Percentiles rank a stretch among this genome's conserved stretches.
phyloP scores from a whole-genome alignment of 2,113 vertebrate genomes.

The Neolamprologus fasciatus region DNA sequence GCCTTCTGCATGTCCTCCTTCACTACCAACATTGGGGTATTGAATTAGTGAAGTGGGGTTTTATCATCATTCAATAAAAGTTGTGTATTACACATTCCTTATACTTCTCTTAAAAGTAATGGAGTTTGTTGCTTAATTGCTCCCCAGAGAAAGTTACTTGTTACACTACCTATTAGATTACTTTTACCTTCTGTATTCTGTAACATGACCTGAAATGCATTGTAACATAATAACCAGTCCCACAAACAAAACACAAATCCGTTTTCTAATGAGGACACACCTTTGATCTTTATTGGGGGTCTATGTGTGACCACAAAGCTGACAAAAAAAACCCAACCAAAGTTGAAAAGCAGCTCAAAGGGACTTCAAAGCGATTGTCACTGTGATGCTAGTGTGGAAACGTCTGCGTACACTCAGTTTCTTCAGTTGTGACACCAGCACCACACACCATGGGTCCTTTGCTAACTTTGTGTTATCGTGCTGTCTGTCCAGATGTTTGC shows the following conservation, averaged over 20 bases:
- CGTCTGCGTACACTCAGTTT: background rate
- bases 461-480: background rate
- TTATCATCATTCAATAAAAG: background rate
- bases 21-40: background rate
- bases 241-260: background rate
- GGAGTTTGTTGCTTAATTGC: background rate
- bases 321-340: background rate
- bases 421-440: background rate
- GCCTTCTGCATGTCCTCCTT: background rate
- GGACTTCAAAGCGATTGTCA: background rate
- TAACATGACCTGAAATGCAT: background rate
- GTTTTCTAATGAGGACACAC: background rate
- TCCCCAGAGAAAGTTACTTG: background rate
- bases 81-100: background rate
- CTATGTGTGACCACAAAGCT: background rate
- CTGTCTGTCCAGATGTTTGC: background rate
- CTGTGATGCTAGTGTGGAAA: background rate
- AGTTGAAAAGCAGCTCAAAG: background rate
- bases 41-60: background rate
- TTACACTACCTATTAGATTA: background rate
- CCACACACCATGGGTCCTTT: background rate
- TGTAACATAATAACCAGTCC: background rate
- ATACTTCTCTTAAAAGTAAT: background rate
- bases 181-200: background rate
- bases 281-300: background rate